Percentiles rank a stretch among this genome's conserved stretches.
phyloP scores from a whole-genome alignment of 2,888 invertebrate genomes.

The Lottia gigantea region DNA sequence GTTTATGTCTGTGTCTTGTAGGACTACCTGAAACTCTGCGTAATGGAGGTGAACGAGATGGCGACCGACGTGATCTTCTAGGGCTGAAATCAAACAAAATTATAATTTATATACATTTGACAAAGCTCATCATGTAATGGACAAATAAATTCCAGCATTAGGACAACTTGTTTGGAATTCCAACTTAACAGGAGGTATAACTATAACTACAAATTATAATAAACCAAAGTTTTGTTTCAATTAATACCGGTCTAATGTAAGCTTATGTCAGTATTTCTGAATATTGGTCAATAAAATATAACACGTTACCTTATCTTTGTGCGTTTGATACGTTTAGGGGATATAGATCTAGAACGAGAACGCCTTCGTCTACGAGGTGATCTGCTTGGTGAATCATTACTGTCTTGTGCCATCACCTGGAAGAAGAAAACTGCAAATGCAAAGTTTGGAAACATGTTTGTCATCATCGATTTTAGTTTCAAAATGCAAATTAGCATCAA shows the following conservation, averaged over 20 bases:
- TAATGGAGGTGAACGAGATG: slow-evolving; percentile 41
- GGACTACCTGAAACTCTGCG: slow-evolving; percentile 49
- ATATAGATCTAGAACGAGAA: slow-evolving; percentile 15
- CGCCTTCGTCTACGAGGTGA: slow-evolving; percentile 6
- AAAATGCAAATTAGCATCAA: too few relatives aligned
- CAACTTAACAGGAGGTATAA: too few relatives aligned
- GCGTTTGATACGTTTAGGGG: slow-evolving; percentile 4
- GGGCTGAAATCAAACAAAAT: slow-evolving; percentile 33
- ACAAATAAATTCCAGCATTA: not conserved
- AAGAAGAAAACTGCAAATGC: not conserved
- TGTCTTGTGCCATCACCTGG: slow-evolving; percentile 32
- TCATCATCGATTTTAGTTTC: too few relatives aligned
- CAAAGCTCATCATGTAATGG: not conserved
- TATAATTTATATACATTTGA: too few relatives aligned
- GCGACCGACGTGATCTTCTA: slow-evolving; percentile 41
- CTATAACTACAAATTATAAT: too few relatives aligned
- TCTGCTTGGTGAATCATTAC: slow-evolving; percentile 37
- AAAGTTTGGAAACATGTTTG: too few relatives aligned
- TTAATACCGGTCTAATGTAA: too few relatives aligned
- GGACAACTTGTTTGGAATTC: not conserved
- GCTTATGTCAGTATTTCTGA: too few relatives aligned
- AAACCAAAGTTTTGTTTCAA: too few relatives aligned
- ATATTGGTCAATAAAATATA: too few relatives aligned
- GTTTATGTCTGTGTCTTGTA: slow-evolving; percentile 50
- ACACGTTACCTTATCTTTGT: not conserved